phyloP scores from a whole-genome alignment of 1,140 invertebrate genomes.

The Saccostrea cuccullata region DNA sequence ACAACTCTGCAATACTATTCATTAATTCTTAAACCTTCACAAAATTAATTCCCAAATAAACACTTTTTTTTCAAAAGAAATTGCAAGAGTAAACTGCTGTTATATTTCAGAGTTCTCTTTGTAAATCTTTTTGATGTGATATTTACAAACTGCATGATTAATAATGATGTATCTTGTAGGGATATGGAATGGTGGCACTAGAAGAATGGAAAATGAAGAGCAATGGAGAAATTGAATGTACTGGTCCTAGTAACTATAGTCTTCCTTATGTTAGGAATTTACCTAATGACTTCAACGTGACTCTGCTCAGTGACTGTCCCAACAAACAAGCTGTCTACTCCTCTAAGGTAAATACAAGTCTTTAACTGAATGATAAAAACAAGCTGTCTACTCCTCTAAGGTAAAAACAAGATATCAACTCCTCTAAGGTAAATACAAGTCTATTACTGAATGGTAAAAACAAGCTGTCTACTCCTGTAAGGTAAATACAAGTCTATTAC shows the following conservation, averaged over 20 bases:
- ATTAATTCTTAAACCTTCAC: too few species aligned
- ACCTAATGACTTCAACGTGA: constrained; percentile 93
- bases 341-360: constrained; percentile 86
- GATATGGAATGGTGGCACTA: constrained; percentile 93
- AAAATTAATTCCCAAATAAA: too few species aligned
- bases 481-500: too few species aligned
- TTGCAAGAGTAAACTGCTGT: too few species aligned
- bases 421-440: neutral
- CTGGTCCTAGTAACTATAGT: constrained; percentile 96
- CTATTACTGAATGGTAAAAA: neutral
- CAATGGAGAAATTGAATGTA: constrained; percentile 87
- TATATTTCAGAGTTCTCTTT: too few species aligned
- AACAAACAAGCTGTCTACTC: constrained; percentile 95
- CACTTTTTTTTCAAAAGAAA: too few species aligned
- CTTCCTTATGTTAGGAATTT: constrained; percentile 92
- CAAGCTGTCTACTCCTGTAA: neutral
- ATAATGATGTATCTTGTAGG: constrained; percentile 73
- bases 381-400: neutral
- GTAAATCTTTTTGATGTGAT: too few species aligned
- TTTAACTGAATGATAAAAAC: neutral
- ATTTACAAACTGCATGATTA: too few species aligned
- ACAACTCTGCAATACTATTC: too few species aligned
- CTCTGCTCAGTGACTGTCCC: constrained; percentile 89
- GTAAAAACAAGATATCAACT: neutral
- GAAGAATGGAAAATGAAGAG: constrained; percentile 93